Evolutionary conservation across 2,888 invertebrate species (phyloP), one percentile per base, ranked within the genome.

Genomic region (Lasioglossum morio): DNA sequence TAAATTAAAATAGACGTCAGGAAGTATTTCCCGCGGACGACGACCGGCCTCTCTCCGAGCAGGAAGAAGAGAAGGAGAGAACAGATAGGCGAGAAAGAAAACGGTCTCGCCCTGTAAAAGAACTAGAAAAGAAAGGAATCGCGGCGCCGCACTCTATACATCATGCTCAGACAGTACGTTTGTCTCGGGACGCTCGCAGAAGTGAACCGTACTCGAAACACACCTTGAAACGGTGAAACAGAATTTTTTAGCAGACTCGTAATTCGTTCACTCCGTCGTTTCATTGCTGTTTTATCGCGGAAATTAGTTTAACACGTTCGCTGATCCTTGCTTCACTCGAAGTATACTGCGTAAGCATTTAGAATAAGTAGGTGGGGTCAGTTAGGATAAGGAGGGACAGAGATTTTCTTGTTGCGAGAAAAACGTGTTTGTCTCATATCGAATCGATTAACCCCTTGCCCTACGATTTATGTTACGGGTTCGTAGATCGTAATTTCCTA

Each of bases 1-100:
- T 88, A 84, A 89, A 89, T 90, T 90, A 89, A 89, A 89, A 88
- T 88, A 86, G 84, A 89, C 85, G 86, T 73, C 75, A 78, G 75
- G 66, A 76, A 70, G 69, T 78, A 72, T 81, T 72, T 63, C 46
- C 46, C 72, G 46, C 34, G 79, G 76, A 70, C 70, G 86, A 80
- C 63, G 48, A 14, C 69, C 37, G 37, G 27, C 48, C 43, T 23
- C 53, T 53, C 23, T 53, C 23, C 23, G 23, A 23, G 19, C 19
- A 48, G 48, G 19, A 48, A 19, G 19, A 19, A 23, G 23, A 53
- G 7, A 23, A 53, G 53, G 23, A 23, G 23, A 23, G 53, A 53
- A 23, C 16, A 19, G 78, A 77, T 30, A 40, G 34, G n/a, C 69
- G 69, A 40, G 37, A 74, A 72, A 72, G 60, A 70, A 72, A 75